A percentile compares a stretch with the other conserved stretches of the same genome.
Conservation (phyloP, 2,888 invertebrate genomes). For the Drosophila ezoana region DNA sequence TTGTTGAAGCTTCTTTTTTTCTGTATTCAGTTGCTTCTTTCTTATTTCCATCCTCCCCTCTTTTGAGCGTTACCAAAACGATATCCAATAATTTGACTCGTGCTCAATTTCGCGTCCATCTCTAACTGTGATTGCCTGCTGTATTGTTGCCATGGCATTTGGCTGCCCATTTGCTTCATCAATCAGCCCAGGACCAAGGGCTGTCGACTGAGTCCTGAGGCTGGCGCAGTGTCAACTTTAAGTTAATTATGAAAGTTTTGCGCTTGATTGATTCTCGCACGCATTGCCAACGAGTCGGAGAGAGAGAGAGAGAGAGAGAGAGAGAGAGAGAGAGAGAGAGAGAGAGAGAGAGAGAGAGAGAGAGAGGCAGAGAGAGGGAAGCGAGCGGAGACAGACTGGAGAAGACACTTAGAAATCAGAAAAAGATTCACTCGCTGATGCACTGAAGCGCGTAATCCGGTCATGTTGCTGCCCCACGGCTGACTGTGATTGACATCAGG, state of each 20-base stretch:
- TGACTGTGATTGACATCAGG: constrained; percentile 67
- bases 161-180: constrained; percentile 54
- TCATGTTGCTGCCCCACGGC: constrained; percentile 38
- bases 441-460: constrained; percentile 66
- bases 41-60: too few relatives aligned
- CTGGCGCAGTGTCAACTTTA: constrained; percentile 66
- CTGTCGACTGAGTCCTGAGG: constrained; percentile 20
- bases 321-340: neutral
- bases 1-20: too few relatives aligned
- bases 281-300: constrained; percentile 2
- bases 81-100: neutral
- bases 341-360: neutral
- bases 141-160: constrained; percentile 36
- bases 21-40: too few relatives aligned
- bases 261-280: constrained; percentile 68
- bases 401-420: constrained; percentile 10
- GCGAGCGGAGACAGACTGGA: neutral
- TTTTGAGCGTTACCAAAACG: too few relatives aligned
- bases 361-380: neutral
- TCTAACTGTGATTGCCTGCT: constrained; percentile 2
- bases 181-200: constrained; percentile 55
- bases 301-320: neutral
- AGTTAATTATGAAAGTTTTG: constrained; percentile 73
- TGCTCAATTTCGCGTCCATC: neutral
- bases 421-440: constrained; percentile 20